Evolutionary conservation across 1,140 invertebrate species (phyloP), one percentile per base, ranked within the genome.

Genomic region (Apis dorsata): DNA sequence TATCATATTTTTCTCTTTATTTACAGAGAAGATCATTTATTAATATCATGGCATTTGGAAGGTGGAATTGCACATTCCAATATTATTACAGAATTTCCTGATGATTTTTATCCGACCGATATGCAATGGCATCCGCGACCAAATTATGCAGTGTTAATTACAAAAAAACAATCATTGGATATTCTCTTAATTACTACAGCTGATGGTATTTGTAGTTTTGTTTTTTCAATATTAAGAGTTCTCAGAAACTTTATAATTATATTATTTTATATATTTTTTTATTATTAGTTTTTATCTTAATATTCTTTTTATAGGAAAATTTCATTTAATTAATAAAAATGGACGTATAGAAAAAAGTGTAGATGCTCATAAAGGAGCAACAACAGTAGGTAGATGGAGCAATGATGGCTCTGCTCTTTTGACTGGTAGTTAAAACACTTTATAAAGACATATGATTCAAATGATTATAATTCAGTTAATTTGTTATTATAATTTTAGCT

Each of bases 281-380:
- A 57, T 63, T n/a, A 76, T 13, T 69, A 82, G 63, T 66, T 66
- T 62, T 59, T 13, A 0, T 28, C 74, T 15, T 28, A 12, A 65
- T 44, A 57, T 68, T 17, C 28, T 78, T 79, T 80, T 88, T 88
- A 21, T 85, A 97, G 97, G 97, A n/a, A 98, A 97, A 93, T 98
- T 98, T 92, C 96, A 98, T 91, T 96, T 99, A 70, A 94, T 99
- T 2, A 98, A 97, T 91, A 96, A 97, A 92, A 97, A 95, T 92
- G 98, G 98, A 12, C 95, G 98, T 63, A 96, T 99, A 79, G 99
- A 99, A 93, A 98, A 99, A 92, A 97, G 95, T 87, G 96, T 99
- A 0, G 97, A 97, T 71, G 99, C 98, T 66, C 99, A 99, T 92
- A 96, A 97, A 93, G 98, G 97, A n/a, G 98, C 98, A 21, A 96